These are phyloP conservation scores for Paramormyrops kingsleyae DNA, from an alignment of 2,113 vertebrate genomes.

Conservation along the genomic window DNA sequence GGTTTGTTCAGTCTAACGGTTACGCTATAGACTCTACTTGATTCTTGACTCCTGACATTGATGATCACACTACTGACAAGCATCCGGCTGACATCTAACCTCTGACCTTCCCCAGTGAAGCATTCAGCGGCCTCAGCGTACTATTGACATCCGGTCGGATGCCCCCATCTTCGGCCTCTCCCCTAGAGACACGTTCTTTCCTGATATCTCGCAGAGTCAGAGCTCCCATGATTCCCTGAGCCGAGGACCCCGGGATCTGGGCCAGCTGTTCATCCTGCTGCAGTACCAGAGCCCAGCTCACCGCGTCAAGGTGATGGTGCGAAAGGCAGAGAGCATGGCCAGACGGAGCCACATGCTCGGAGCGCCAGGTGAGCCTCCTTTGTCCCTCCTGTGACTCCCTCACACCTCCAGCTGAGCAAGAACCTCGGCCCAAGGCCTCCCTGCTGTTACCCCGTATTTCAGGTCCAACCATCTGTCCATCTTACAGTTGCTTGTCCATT, in stretches of 20 bases:
- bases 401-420: not conserved
- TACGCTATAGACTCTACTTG: not conserved
- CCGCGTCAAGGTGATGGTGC: conserved; percentile 72
- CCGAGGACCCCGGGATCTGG: conserved; percentile 36
- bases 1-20: not conserved
- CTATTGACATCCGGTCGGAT: not conserved
- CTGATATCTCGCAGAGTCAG: conserved; percentile 43
- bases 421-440: not conserved
- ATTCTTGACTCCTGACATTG: not conserved
- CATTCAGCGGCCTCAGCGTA: not conserved
- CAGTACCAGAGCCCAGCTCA: conserved; percentile 65
- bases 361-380: conserved; percentile 51
- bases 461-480: not conserved
- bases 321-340: conserved; percentile 63
- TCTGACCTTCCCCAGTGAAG: not conserved
- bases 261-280: conserved; percentile 69
- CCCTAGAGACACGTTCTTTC: not conserved
- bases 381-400: not conserved
- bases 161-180: not conserved
- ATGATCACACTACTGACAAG: not conserved
- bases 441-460: not conserved
- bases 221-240: conserved; percentile 43
- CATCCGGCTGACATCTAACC: not conserved
- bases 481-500: not conserved
- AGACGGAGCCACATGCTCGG: conserved; percentile 60